Base-by-base conservation (phyloP, 2,888 invertebrate genomes). In the Orthosia gothica region DNA sequence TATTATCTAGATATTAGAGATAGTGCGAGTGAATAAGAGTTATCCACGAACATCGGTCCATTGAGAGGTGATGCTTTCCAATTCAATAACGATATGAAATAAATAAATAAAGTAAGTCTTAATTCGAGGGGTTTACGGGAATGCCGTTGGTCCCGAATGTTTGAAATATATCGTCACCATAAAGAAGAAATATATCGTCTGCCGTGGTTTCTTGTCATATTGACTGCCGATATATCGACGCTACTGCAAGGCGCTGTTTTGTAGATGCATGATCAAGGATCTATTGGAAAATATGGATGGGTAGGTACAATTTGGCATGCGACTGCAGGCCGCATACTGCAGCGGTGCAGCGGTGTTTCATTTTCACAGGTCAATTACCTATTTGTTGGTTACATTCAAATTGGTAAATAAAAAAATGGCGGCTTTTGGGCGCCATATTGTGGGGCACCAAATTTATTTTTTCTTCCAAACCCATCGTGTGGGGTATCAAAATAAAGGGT, bases 21-120 rank as follows among this genome's bases (percentile, higher is more conserved):
- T 78, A 59, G 77, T 71, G 64, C 40, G 47, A 59, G 57, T 57
- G 64, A 70, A 55, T 64, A 23, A 57, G 58, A 59, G 16, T 26
- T 74, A 57, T 59, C 45, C 71, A 82, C 71, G 76, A 82, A 85
- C 23, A 23, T 55, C 7, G 2, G 32, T 40, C 9, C 32, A 7
- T 3, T 13, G 32, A 55, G 11, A 49, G 18, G 23, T n/a, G 26
- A 50, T 49, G 13, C 13, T 16, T 16, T 15, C 2, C 9, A 62
- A 5, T 47, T 18, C 20, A 47, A 23, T 20, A 20, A 23, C 16
- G 2, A 58, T 12, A 58, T 58, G 32, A 40, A 5, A 32, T 58
- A n/a, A 32, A 52, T 32, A n/a, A 18, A 49, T 26, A 26, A 26
- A 26, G 1, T 26, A 26, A 26, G 1, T 23, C 15, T 40, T 50